These are phyloP conservation scores for Polylopha cassiicola DNA, from an alignment of 2,888 invertebrate species.

Conservation along the genomic window DNA sequence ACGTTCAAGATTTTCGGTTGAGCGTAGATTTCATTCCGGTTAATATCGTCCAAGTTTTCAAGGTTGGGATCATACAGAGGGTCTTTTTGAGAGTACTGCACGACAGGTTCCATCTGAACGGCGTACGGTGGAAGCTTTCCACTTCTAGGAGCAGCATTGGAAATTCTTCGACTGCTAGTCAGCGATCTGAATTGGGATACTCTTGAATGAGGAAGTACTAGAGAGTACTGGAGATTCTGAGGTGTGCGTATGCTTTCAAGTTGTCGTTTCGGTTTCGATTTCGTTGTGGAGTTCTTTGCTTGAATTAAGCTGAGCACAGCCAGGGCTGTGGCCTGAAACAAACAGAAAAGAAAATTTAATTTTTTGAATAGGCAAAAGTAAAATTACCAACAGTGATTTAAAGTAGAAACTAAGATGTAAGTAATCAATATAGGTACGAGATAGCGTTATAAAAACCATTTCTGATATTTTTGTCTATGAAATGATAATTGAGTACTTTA, in stretches of 20 bases:
- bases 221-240: constrained; percentile 77
- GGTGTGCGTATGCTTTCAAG: constrained; percentile 74
- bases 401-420: not conserved
- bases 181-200: constrained; percentile 72
- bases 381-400: not conserved
- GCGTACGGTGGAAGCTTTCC: constrained; percentile 82
- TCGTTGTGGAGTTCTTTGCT: constrained; percentile 66
- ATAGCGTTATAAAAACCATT: too few species aligned
- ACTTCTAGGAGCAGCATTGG: constrained; percentile 63
- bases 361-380: constrained; percentile 22
- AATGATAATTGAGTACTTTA: too few species aligned
- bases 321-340: constrained; percentile 77
- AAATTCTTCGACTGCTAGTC: constrained; percentile 74
- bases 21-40: constrained; percentile 67
- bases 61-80: constrained; percentile 81
- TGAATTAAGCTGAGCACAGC: constrained; percentile 73
- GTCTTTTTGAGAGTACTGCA: constrained; percentile 87
- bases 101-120: constrained; percentile 87
- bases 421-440: too few species aligned
- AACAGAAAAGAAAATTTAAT: constrained; percentile 28
- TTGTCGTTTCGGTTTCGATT: constrained; percentile 75
- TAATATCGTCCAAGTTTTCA: constrained; percentile 68
- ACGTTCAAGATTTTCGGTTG: constrained; percentile 68
- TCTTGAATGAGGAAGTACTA: constrained; percentile 76
- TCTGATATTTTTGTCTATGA: too few species aligned